Evolutionary conservation across 2,888 invertebrate genomes (phyloP), one percentile per base, ranked within the genome.

Genomic region (Cheilosia vulpina): DNA sequence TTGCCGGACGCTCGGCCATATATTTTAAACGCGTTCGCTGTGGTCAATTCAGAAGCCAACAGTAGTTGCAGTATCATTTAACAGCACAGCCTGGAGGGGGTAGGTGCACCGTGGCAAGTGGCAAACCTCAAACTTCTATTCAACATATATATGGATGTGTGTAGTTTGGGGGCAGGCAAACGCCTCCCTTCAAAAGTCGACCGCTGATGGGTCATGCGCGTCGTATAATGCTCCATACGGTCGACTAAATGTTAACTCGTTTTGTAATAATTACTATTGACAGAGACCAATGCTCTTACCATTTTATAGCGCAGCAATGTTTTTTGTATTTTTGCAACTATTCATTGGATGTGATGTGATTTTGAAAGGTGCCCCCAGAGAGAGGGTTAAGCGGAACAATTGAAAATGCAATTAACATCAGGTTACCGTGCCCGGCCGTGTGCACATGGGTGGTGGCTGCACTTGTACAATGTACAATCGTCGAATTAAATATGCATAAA

Each of bases 401-500:
- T 50, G 78, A 73, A 83, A 83, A 72, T 73, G 72, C 83, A 78
- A 83, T 83, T 83, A 78, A 83, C 78, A 83, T 62, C 62, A 50
- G 50, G 66, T 78, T 68, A 77, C 76, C 41, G 47, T 41, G 24
- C 4, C 34, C 11, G 11, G 17, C 43, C 34, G 52, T 65, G 43
- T 15, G 15, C 47, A 53, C 65, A 31, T 60, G 65, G 65, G 50
- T 47, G 55, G 21, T 38, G 38, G 55, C 15, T 17, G 27, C 21
- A 24, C 21, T 24, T 24, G 21, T 52, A 2, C n/a, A n/a, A 4
- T 38, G 50, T 24, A 31, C 17, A 43, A 1, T 7, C 47, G 50
- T 24, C 57, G 38, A 73, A 83, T 83, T 83, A 83, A 78, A 83
- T 78, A 83, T 83, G 62, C 73, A 83, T 83, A 73, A 69, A 83